These are phyloP conservation scores for Pterostichus niger DNA, from an alignment of 2,888 invertebrate species.

Conservation along the genomic window DNA sequence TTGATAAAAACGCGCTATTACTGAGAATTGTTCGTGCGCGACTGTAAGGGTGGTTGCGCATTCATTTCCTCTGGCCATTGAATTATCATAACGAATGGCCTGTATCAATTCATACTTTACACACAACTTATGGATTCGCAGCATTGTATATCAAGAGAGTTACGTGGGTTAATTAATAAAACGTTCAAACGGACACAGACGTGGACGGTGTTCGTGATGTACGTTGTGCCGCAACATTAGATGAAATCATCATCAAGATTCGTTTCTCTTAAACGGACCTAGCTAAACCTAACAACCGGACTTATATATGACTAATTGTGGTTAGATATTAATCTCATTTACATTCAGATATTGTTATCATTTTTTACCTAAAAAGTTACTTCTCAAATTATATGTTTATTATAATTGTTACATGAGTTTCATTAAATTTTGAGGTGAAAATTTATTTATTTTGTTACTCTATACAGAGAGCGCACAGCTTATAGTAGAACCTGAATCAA, in stretches of 20 bases:
- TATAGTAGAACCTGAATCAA: too few relatives aligned
- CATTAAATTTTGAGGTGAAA: too few relatives aligned
- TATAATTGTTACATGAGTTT: too few relatives aligned
- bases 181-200: background rate
- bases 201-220: background rate
- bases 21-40: slow-evolving; percentile 59
- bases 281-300: background rate
- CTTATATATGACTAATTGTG: slow-evolving; percentile 25
- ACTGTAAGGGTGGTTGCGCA: slow-evolving; percentile 64
- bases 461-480: too few relatives aligned
- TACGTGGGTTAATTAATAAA: slow-evolving; percentile 43
- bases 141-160: slow-evolving; percentile 35
- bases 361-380: too few relatives aligned
- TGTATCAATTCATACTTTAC: slow-evolving; percentile 15
- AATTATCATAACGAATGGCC: slow-evolving; percentile 60
- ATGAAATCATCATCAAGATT: slow-evolving; percentile 48
- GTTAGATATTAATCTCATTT: background rate
- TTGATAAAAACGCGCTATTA: slow-evolving; percentile 27
- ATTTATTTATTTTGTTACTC: too few relatives aligned
- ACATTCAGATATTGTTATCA: too few relatives aligned
- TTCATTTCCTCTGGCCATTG: slow-evolving; percentile 47
- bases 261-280: background rate
- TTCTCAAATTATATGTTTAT: too few relatives aligned
- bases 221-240: background rate
- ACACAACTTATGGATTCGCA: slow-evolving; percentile 9